Percentiles rank a stretch among this genome's conserved stretches.
These are phyloP conservation scores for Ctenochaetus hawaiiensis DNA, from an alignment of 2,797 vertebrate species.

Conservation along the genomic window DNA sequence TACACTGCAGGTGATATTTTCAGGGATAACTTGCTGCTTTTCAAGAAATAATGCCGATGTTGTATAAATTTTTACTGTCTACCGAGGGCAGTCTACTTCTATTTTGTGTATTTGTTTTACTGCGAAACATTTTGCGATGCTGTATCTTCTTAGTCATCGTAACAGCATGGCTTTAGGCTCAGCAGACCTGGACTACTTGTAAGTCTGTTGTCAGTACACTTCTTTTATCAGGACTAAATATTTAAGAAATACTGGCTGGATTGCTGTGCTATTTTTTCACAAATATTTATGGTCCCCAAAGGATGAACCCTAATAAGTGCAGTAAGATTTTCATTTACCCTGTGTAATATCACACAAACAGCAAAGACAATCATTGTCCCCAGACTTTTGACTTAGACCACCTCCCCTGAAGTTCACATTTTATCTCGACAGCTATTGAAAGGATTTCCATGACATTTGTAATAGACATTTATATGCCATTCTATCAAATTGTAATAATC, in stretches of 20 bases:
- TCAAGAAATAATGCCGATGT: constrained; percentile 23
- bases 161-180: too few species aligned
- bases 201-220: not conserved
- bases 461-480: too few species aligned
- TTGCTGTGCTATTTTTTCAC: not conserved
- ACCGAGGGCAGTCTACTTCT: not conserved
- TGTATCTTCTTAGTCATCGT: too few species aligned
- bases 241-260: not conserved
- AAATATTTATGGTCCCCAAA: too few species aligned
- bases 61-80: constrained; percentile 3
- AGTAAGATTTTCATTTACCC: too few species aligned
- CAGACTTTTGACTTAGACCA: not conserved
- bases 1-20: constrained; percentile 55
- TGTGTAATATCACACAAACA: too few species aligned
- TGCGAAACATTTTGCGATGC: not conserved
- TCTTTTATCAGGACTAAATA: not conserved
- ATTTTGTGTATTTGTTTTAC: constrained; percentile 6
- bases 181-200: too few species aligned
- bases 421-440: not conserved
- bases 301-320: too few species aligned
- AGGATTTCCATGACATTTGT: too few species aligned
- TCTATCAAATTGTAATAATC: too few species aligned
- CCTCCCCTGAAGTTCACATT: not conserved
- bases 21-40: constrained; percentile 48
- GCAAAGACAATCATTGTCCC: too few species aligned